Base-by-base conservation (phyloP, 2,888 invertebrate species). In the Synanthedon tipuliformis region DNA sequence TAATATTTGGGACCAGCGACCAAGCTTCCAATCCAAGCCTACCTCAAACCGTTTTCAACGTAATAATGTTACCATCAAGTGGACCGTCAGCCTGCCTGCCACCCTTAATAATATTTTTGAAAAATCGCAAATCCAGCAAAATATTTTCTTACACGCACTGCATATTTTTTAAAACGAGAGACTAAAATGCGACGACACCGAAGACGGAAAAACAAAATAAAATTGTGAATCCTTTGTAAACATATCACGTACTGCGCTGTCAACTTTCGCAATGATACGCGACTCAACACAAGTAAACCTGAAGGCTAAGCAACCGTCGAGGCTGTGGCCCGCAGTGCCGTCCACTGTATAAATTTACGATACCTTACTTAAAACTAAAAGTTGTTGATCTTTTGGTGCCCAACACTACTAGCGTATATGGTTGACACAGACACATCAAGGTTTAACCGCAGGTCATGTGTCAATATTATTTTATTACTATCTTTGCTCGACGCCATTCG, bases 191-290 rank as follows among this genome's bases (percentile, higher is more conserved):
- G 34, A 34, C 34, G 34, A 34, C 10, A 34, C 34, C 34, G 34
- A 34, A 34, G 34, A 34, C 34, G 34, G 34, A 34, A 34, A 34
- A 62, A 66, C 68, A 65, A 65, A 70, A 76, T 68, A 71, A 75
- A 75, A 77, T 74, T 71, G 67, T 69, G 70, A 64, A 69, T 75
- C 68, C 65, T 83, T 69, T 64, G 72, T 72, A 86, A 69, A 69
- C 83, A 61, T 58, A 69, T 77, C 86, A 86, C 86, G 86, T 85
- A 76, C 74, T 60, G 60, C 65, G 75, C 72, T 78, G 84, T 84
- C 81, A 80, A 84, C 85, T 87, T 87, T 87, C 85, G 86, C 81
- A 87, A 87, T 74, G 72, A 70, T 77, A 77, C 79, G 75, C 75
- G 73, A 71, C 75, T 69, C 74, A 76, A 77, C 69, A 74, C 79